Evolutionary conservation across 2,797 vertebrate species (phyloP), one percentile per base, ranked within the genome.

Genomic region (Enteromius radiatus): DNA sequence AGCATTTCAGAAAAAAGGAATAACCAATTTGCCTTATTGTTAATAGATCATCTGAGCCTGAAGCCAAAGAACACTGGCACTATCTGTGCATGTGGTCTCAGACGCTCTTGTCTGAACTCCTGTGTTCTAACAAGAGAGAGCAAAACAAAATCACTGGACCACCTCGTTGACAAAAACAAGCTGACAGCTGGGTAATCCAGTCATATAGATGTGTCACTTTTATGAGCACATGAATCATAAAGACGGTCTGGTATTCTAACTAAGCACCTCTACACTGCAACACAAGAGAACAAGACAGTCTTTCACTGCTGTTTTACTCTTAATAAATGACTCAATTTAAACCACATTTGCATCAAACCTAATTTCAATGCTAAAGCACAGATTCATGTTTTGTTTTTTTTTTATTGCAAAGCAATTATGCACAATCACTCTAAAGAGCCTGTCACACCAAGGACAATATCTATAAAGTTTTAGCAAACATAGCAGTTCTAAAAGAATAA

Each of bases 1-100:
- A 77, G 3, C 43, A 85, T 84, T 78, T 76, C 56, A 81, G 81
- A 85, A 59, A 85, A 59, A 83, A 82, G 52, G 84, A 80, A 81
- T 28, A 8, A 49, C 63, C 68, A 45, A 33, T 74, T 79, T 85
- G 76, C 63, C 73, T 49, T 45, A 78, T 68, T 69, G 61, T 75
- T 47, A 78, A 63, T 52, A 61, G 65, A 65, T 83, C 69, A 84
- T 45, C 64, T 69, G 69, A 82, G 41, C 26, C 43, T 77, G 38
- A 19, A 77, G 65, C 31, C 56, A 77, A 47, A 28, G 47, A 49
- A 54, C 59, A 33, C 45, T 76, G 76, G 33, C 41, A n/a, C 80
- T 68, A 26, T 41, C 10, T 17, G 41, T 68, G 70, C 43, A 63
- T 23, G 28, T 36, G 76, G 70, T 68, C 80, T 65, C 47, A 38